Conservation (phyloP, 2,113 vertebrate species). For the Pimephales promelas region DNA sequence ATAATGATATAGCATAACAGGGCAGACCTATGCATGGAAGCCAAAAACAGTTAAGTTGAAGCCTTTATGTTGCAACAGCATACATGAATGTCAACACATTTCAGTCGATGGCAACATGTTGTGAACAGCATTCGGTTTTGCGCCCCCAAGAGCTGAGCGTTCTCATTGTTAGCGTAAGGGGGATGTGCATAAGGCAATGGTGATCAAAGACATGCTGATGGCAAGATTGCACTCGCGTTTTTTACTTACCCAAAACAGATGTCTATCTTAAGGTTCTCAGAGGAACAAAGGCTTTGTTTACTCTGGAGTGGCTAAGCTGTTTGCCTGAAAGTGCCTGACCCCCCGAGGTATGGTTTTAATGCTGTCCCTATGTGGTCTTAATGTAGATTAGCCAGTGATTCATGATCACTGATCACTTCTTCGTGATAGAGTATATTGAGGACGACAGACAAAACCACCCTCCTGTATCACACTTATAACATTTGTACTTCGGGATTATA, state of each 20-base stretch:
- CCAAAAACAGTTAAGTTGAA: constrained; percentile 11
- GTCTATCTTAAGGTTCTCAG: constrained; percentile 39
- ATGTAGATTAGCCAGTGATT: not conserved
- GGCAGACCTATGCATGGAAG: constrained; percentile 1
- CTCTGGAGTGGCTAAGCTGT: not conserved
- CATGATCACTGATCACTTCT: not conserved
- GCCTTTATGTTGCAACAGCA: constrained; percentile 5
- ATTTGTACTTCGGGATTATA: not conserved
- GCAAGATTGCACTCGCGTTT: constrained; percentile 39
- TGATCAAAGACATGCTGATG: constrained; percentile 46
- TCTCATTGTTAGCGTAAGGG: constrained; percentile 21
- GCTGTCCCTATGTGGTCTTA: not conserved
- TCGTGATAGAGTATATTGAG: not conserved
- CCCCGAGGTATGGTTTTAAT: constrained; percentile 13
- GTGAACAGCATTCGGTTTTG: constrained; percentile 28
- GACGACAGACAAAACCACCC: not conserved
- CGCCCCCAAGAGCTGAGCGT: not conserved
- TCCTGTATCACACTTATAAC: not conserved
- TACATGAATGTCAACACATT: constrained; percentile 45
- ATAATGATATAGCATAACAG: constrained; percentile 30
- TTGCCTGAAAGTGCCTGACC: constrained; percentile 16
- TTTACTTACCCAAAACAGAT: constrained; percentile 40
- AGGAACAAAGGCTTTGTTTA: constrained; percentile 32
- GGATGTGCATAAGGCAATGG: constrained; percentile 13
- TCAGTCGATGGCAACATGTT: constrained; percentile 29